Conservation (phyloP, 2,888 invertebrate species). For the Lepidocyrtoides sp. region DNA sequence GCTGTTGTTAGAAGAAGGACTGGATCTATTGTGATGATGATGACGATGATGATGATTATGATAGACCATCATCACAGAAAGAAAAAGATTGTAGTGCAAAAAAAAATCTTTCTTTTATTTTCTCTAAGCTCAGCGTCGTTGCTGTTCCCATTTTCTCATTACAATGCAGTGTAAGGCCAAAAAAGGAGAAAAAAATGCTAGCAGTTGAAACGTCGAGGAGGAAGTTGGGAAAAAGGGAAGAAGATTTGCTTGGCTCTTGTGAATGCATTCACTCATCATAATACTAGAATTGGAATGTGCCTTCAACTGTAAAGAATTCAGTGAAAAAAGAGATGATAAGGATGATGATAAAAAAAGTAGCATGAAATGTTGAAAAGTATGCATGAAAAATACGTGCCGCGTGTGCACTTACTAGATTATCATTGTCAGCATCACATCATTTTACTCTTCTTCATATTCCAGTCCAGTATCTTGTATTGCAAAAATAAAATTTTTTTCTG, state of each 20-base stretch:
- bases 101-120: slow-evolving; percentile 12
- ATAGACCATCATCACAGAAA: neutral
- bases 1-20: too few relatives aligned
- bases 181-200: neutral
- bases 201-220: slow-evolving; percentile 1
- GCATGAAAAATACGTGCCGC: slow-evolving; percentile 27
- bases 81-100: neutral
- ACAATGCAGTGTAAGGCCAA: neutral
- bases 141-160: slow-evolving; percentile 27
- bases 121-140: too few relatives aligned
- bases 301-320: slow-evolving; percentile 49
- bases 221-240: neutral
- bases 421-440: slow-evolving; percentile 29
- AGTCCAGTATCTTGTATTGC: too few relatives aligned
- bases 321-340: neutral
- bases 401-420: slow-evolving; percentile 10
- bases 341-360: slow-evolving; percentile 19
- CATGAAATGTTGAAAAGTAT: slow-evolving; percentile 44
- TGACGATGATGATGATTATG: slow-evolving; percentile 1
- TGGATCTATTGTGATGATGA: neutral
- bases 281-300: slow-evolving; percentile 51
- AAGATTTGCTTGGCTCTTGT: slow-evolving; percentile 32
- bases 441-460: neutral
- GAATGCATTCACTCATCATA: slow-evolving; percentile 19
- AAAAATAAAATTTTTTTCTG: too few relatives aligned